Evolutionary conservation across 1,140 invertebrate species (phyloP), one percentile per base, ranked within the genome.

Genomic region (Wiebesia pumilae): DNA sequence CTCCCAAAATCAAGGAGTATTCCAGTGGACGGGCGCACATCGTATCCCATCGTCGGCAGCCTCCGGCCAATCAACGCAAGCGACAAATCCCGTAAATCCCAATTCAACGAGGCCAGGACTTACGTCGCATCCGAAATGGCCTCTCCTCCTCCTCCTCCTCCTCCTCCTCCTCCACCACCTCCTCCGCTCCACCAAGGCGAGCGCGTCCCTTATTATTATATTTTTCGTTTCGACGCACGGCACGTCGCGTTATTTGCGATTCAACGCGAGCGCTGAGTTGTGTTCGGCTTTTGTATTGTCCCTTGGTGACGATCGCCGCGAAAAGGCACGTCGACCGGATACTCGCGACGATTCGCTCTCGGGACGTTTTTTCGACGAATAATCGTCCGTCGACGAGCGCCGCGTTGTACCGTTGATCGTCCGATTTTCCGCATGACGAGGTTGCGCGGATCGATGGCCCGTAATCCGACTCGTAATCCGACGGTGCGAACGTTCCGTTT

Each of bases 351-450:
- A 30, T 30, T 19, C n/a, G 62, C n/a, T 27, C 24, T 12, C n/a
- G n/a, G n/a, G 35, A 16, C 35, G 9, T 69, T 67, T 67, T 69
- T 69, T 69, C 30, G 67, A 16, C 14, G 35, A 21, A 71, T 40
- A 38, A 38, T 38, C 58, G 51, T 54, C 19, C 16, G 7, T 54
- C 9, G 10, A 62, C 27, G 33, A 71, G 69, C 9, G 35, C 30
- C 58, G 65, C n/a, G n/a, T 82, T 81, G 33, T 81, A 81, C 79
- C 54, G 79, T 80, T 62, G 33, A 7, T 21, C n/a, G 35, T 21
- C 40, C 71, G 73, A 77, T 78, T 62, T 75, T 65, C 54, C 54
- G 30, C 27, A 75, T 27, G 16, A 43, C 24, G 6, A 24, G 21
- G 3, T 62, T 27, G 58, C 58, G 58, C 27, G 21, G 58, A 24